These are phyloP conservation scores for Myathropa florea DNA, from an alignment of 2,888 invertebrate genomes.

Conservation along the genomic window DNA sequence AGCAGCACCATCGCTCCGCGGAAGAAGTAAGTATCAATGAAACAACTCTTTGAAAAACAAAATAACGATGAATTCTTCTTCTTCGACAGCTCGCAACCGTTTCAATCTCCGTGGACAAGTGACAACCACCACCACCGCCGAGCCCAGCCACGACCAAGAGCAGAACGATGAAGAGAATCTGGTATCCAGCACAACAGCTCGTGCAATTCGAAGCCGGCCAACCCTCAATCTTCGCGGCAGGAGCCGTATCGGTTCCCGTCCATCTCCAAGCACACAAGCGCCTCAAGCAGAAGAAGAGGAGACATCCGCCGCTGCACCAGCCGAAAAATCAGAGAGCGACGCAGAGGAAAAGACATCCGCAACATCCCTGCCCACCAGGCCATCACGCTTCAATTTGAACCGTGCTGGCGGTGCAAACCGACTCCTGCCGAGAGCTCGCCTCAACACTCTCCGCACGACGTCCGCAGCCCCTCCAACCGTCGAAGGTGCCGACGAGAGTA, in stretches of 20 bases:
- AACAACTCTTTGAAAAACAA: not conserved
- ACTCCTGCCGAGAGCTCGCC: constrained; percentile 77
- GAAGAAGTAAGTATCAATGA: constrained; percentile 77
- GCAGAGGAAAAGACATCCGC: constrained; percentile 74
- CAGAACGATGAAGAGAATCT: constrained; percentile 72
- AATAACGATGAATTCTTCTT: not conserved
- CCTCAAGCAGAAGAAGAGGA: constrained; percentile 70
- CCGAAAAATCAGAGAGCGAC: constrained; percentile 69
- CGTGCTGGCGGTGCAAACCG: constrained; percentile 76
- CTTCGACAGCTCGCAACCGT: constrained; percentile 78
- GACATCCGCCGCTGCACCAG: constrained; percentile 62
- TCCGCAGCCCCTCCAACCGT: constrained; percentile 75
- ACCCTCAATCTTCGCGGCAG: constrained; percentile 78
- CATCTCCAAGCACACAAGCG: constrained; percentile 75
- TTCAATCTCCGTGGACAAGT: constrained; percentile 79
- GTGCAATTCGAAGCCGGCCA: constrained; percentile 77
- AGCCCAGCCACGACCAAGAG: constrained; percentile 61
- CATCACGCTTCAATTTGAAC: constrained; percentile 79
- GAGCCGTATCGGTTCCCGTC: constrained; percentile 74
- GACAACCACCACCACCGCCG: constrained; percentile 74
- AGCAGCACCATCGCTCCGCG: constrained; percentile 72
- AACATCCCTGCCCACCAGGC: constrained; percentile 73
- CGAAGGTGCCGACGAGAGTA: constrained; percentile 76
- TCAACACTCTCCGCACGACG: constrained; percentile 72
- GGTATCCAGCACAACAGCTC: constrained; percentile 76